Conservation (phyloP, 1,140 invertebrate species). For the Heliconius melpomene region DNA sequence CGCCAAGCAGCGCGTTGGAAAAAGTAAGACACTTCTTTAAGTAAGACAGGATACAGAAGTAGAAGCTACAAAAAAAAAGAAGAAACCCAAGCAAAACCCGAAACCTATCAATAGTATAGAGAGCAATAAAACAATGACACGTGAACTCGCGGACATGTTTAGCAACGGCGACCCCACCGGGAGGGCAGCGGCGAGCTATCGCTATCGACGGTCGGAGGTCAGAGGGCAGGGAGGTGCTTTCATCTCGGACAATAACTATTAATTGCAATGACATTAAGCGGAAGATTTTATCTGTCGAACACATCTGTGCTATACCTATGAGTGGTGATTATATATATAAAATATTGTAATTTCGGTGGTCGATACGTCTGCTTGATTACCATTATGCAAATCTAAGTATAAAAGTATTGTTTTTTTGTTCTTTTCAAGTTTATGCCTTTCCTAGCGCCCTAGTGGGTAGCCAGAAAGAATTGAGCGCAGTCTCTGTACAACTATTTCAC, state of each 20-base stretch:
- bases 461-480: no score
- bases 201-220: conserved; percentile 45
- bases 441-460: no score
- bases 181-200: conserved; percentile 40
- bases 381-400: no score
- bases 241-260: conserved; percentile 41
- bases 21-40: no score
- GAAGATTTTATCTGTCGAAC: background rate
- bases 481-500: no score
- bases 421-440: no score
- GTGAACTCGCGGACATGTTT: conserved; percentile 14
- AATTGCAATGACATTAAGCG: conserved; percentile 1
- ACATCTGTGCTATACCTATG: background rate
- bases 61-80: background rate
- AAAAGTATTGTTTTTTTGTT: no score
- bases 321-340: background rate
- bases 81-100: background rate
- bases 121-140: background rate
- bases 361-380: background rate
- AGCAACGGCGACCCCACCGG: conserved; percentile 45
- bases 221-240: conserved; percentile 45
- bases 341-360: background rate
- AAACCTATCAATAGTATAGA: background rate
- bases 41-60: conserved; percentile 1
- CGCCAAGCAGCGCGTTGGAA: no score